These are phyloP conservation scores for Bujurquina vittata DNA, from an alignment of 2,113 vertebrate genomes.

Conservation along the genomic window DNA sequence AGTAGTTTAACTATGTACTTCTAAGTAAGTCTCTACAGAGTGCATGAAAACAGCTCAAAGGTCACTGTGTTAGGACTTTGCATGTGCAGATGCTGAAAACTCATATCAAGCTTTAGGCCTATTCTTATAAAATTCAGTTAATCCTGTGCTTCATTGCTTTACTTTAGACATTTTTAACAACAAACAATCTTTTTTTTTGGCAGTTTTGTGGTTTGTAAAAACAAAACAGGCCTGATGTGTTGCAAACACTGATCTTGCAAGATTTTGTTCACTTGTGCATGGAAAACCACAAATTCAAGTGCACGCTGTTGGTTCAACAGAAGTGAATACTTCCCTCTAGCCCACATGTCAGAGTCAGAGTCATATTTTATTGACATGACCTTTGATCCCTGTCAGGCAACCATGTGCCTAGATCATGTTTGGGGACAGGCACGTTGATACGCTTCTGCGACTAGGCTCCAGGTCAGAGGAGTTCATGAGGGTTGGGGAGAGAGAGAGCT, in stretches of 20 bases:
- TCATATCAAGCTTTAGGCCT: neutral
- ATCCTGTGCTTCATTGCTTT: neutral
- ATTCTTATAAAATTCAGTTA: neutral
- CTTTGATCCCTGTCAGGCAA: constrained; percentile 74
- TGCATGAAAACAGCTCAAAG: constrained; percentile 33
- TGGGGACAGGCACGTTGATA: constrained; percentile 66
- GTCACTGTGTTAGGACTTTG: constrained; percentile 17
- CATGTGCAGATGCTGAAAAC: constrained; percentile 20
- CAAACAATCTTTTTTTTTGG: neutral
- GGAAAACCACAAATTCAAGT: constrained; percentile 57
- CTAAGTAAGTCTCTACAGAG: neutral
- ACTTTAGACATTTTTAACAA: neutral
- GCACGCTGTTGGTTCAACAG: constrained; percentile 7
- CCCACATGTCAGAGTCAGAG: constrained; percentile 57
- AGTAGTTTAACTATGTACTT: constrained; percentile 25
- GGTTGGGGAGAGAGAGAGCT: constrained; percentile 26
- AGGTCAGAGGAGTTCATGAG: constrained; percentile 63
- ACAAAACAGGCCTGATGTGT: neutral
- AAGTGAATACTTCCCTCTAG: neutral
- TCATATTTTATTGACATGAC: constrained; percentile 66
- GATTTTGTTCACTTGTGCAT: neutral
- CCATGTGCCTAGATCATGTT: constrained; percentile 75
- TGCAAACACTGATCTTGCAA: constrained; percentile 1
- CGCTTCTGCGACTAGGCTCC: constrained; percentile 41
- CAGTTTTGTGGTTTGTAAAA: neutral